Evolutionary conservation across 2,888 invertebrate genomes (phyloP).

Genomic region (Mythimna lalbum): DNA sequence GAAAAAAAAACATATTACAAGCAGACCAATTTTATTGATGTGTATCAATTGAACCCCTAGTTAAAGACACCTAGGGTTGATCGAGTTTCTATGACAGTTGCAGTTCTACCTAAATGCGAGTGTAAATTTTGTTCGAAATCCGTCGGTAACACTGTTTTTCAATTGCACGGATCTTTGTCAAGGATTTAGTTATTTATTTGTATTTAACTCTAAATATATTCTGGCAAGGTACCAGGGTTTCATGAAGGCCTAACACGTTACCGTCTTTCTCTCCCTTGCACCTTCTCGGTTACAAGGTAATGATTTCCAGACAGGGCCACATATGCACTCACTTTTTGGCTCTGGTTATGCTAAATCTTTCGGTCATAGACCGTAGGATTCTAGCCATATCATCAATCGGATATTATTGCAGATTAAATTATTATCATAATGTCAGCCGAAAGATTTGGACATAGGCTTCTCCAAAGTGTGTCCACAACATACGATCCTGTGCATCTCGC

Average conservation of each 20-base stretch:
- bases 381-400: neutral
- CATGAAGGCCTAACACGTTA: conserved; percentile 18
- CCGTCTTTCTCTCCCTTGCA: neutral
- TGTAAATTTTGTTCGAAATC: neutral
- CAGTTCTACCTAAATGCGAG: neutral
- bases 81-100: neutral
- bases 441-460: no score
- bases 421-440: no score
- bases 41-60: no score
- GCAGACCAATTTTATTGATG: no score
- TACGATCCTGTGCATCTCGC: no score
- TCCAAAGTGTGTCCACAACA: no score
- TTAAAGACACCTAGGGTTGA: neutral
- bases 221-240: conserved; percentile 36
- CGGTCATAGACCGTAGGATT: neutral
- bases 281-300: neutral
- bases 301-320: neutral
- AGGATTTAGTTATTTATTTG: conserved; percentile 20
- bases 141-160: neutral
- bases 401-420: neutral
- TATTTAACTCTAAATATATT: conserved; percentile 27
- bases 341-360: no score
- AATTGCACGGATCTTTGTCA: conserved; percentile 5
- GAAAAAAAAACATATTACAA: no score
- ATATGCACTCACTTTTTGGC: neutral